Evolutionary conservation across 2,888 invertebrate genomes (phyloP), one percentile per base, ranked within the genome.

Genomic region (Craniophora ligustri): DNA sequence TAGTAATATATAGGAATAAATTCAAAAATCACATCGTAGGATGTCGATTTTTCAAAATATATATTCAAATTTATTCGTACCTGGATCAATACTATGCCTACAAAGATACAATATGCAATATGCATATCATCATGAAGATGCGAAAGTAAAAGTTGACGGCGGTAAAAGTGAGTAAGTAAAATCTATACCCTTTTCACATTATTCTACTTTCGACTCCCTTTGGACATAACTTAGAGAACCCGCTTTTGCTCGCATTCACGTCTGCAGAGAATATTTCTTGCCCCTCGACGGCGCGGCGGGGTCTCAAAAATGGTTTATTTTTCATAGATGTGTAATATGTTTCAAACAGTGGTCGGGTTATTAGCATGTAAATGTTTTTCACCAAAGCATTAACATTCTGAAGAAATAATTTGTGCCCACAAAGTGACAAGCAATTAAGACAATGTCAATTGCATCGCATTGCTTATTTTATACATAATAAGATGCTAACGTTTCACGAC

Each of bases 111-210:
- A 14, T 4, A 28, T 13, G 5, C 11, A 31, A 32, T 16, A 10
- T 31, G 16, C 15, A 8, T 14, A 16, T 15, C 7, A 32, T 10
- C 5, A 32, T 15, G 13, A 42, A 42, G 38, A 39, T 14, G 38
- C 28, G 44, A 28, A 31, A 1, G n/a, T 48, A 51, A 47, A 63
- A 8, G 48, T 42, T 21, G 23, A 18, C 28, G 6, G 11, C 11
- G 28, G 11, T 23, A 26, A 46, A 57, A 47, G 32, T 61, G 21
- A 51, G 15, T 31, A 39, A 48, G 18, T 35, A n/a, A 35, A 63
- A 58, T 47, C 45, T 51, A 46, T 46, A 54, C 48, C 67, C 42
- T 71, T 59, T 57, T 49, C 56, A 55, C 44, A 46, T 42, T 44
- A 46, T 35, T 34, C 18, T 47, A 50, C 55, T 57, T 53, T 38